phyloP scores from a whole-genome alignment of 2,113 vertebrate species.

The Cyrtonyx montezumae region DNA sequence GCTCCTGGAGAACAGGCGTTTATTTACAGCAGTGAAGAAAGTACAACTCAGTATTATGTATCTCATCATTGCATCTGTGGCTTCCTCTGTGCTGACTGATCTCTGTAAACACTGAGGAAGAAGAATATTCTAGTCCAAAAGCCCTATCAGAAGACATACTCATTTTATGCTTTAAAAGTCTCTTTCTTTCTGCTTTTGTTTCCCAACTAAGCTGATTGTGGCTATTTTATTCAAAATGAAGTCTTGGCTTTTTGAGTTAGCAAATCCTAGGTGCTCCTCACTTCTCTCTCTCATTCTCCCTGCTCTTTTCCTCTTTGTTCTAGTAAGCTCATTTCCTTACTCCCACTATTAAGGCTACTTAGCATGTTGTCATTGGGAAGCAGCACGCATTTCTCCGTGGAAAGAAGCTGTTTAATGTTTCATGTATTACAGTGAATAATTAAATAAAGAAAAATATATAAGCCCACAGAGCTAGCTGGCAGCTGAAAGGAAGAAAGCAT shows the following conservation, averaged over 20 bases:
- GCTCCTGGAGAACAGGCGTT: neutral
- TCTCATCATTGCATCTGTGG: neutral
- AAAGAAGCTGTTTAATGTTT: conserved; percentile 65
- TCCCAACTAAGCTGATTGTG: neutral
- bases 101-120: rapidly evolving
- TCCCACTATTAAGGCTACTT: conserved; percentile 36
- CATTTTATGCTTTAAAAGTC: neutral
- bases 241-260: neutral
- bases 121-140: neutral
- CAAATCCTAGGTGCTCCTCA: neutral
- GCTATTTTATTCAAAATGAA: neutral
- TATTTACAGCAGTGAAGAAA: neutral
- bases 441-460: conserved; percentile 58
- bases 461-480: conserved; percentile 3
- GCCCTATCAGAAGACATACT: neutral
- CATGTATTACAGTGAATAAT: conserved; percentile 65
- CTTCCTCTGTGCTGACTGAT: neutral
- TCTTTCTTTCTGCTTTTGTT: neutral
- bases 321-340: conserved; percentile 40
- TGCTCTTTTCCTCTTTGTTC: conserved; percentile 27
- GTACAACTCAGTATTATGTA: neutral
- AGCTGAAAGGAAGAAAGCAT: conserved; percentile 52
- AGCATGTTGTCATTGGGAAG: conserved; percentile 50
- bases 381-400: conserved; percentile 34
- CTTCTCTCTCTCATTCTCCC: neutral